These are phyloP conservation scores for Melanocharis versteri DNA, from an alignment of 2,113 vertebrate genomes.

Conservation along the genomic window DNA sequence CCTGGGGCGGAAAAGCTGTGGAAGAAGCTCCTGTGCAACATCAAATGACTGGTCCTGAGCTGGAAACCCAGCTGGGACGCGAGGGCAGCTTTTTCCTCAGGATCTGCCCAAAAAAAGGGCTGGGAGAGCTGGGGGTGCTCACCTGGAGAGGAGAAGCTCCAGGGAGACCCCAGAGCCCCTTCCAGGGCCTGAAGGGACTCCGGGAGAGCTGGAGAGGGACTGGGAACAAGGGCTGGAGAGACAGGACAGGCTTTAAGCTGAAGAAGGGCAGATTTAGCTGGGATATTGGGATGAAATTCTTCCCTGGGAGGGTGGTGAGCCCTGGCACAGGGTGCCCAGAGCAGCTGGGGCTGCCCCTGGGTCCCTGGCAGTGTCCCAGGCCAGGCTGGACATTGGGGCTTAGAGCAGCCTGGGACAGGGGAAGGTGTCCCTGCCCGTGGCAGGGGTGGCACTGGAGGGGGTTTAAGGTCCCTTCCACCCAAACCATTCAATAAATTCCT, in stretches of 20 bases:
- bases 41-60: rapidly evolving
- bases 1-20: neutral
- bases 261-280: neutral
- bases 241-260: neutral
- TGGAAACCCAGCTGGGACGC: neutral
- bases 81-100: neutral
- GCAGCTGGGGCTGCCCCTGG: neutral
- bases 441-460: rapidly evolving
- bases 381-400: neutral
- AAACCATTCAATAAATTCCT: neutral
- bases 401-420: neutral
- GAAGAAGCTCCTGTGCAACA: neutral
- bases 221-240: neutral
- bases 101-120: neutral
- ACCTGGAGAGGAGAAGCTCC: neutral
- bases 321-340: neutral
- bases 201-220: neutral
- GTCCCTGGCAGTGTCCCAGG: neutral
- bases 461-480: neutral
- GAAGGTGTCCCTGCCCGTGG: neutral
- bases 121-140: neutral
- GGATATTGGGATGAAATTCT: neutral
- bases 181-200: neutral
- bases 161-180: neutral
- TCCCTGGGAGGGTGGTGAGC: neutral